Percentiles rank a stretch among this genome's conserved stretches.
Evolutionary conservation across 2,113 vertebrate genomes (phyloP).

Genomic region (Thamnaconus septentrionalis): DNA sequence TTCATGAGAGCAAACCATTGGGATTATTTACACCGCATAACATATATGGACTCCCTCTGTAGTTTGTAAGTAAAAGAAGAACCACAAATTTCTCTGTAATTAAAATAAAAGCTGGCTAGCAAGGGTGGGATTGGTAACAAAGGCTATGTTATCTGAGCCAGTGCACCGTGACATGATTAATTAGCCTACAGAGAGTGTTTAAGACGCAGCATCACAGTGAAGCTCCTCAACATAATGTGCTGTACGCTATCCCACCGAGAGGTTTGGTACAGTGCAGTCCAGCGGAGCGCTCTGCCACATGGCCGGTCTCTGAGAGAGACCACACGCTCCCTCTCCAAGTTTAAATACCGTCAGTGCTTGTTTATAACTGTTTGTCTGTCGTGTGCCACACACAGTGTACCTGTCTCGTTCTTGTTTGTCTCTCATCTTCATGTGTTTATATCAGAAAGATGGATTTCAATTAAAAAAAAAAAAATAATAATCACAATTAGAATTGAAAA

Average conservation of each 20-base stretch:
- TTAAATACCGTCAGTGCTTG: slow-evolving; percentile 37
- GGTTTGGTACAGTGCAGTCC: slow-evolving; percentile 33
- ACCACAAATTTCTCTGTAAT: no score
- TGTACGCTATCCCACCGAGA: slow-evolving; percentile 60
- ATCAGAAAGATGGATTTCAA: slow-evolving; percentile 1
- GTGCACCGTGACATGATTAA: slow-evolving; percentile 49
- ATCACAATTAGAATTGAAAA: neutral
- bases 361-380: slow-evolving; percentile 51
- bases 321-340: slow-evolving; percentile 25
- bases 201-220: slow-evolving; percentile 41
- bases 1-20: no score
- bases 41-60: neutral
- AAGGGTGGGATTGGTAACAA: no score
- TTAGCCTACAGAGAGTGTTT: slow-evolving; percentile 49
- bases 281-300: slow-evolving; percentile 50
- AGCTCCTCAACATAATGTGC: slow-evolving; percentile 63
- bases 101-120: no score
- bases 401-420: slow-evolving; percentile 56
- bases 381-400: slow-evolving; percentile 42
- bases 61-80: neutral
- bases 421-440: slow-evolving; percentile 49
- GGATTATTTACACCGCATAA: no score
- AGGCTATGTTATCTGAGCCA: slow-evolving; percentile 13
- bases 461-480: slow-evolving; percentile 2
- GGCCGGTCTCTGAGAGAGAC: slow-evolving; percentile 34